These are phyloP conservation scores for Drosophila anomalipes DNA, from an alignment of 2,888 invertebrate genomes.

Conservation along the genomic window DNA sequence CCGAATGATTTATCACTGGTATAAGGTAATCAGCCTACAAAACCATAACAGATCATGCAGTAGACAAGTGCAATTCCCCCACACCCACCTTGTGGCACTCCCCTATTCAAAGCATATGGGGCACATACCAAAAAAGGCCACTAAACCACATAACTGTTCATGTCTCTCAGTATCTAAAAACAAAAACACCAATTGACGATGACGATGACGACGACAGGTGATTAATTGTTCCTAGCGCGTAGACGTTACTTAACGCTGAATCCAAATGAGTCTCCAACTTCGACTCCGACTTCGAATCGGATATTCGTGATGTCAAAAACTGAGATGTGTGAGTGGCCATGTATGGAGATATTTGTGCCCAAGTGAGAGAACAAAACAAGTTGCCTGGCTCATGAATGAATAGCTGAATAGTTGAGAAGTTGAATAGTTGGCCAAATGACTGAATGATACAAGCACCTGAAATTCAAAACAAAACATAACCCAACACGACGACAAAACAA, in stretches of 20 bases:
- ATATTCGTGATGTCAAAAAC: slow-evolving; percentile 70
- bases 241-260: slow-evolving; percentile 80
- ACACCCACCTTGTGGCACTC: slow-evolving; percentile 32
- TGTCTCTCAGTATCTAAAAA: slow-evolving; percentile 44
- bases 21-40: slow-evolving; percentile 65
- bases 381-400: slow-evolving; percentile 79
- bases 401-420: slow-evolving; percentile 64
- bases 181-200: slow-evolving; percentile 63
- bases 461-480: slow-evolving; percentile 77
- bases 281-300: slow-evolving; percentile 18
- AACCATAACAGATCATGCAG: slow-evolving; percentile 62
- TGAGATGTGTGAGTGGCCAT: slow-evolving; percentile 42
- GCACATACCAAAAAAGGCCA: slow-evolving; percentile 73
- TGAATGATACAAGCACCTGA: slow-evolving; percentile 81
- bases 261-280: slow-evolving; percentile 38
- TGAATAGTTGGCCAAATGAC: slow-evolving; percentile 76
- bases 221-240: slow-evolving; percentile 78
- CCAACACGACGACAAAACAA: slow-evolving; percentile 56
- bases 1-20: slow-evolving; percentile 68
- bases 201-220: slow-evolving; percentile 75
- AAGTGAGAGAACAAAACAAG: slow-evolving; percentile 70
- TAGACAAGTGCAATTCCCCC: slow-evolving; percentile 47
- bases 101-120: slow-evolving; percentile 31
- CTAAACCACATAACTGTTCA: slow-evolving; percentile 75
- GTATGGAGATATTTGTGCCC: slow-evolving; percentile 51